These are phyloP conservation scores for Clarias laeviceps DNA, from an alignment of 2,797 vertebrate genomes.

Conservation along the genomic window DNA sequence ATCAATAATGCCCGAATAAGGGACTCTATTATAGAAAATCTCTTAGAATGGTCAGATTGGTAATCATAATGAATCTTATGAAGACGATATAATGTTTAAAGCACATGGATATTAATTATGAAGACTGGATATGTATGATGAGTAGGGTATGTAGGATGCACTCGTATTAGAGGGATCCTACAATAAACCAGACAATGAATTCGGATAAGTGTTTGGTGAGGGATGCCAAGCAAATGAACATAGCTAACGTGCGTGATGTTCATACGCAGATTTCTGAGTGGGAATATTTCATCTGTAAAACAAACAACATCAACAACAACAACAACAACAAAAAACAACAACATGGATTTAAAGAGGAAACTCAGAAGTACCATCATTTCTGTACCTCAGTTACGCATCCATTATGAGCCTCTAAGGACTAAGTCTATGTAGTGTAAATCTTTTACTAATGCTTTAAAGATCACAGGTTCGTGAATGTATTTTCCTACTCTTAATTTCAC, in stretches of 20 bases:
- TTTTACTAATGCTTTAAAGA: not conserved
- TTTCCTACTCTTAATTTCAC: slow-evolving; percentile 5
- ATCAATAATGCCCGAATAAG: too few relatives aligned
- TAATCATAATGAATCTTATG: not conserved
- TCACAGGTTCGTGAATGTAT: not conserved
- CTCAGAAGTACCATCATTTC: not conserved
- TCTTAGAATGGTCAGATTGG: not conserved
- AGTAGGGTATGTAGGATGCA: not conserved
- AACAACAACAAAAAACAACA: too few relatives aligned
- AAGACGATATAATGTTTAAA: not conserved
- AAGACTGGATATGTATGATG: not conserved
- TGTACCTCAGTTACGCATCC: not conserved
- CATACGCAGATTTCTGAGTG: not conserved
- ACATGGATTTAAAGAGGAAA: not conserved
- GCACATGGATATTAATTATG: not conserved
- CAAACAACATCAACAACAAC: not conserved
- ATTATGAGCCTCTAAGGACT: not conserved
- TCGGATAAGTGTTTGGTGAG: slow-evolving; percentile 21
- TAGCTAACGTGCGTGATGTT: not conserved
- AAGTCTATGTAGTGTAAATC: not conserved
- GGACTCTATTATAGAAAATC: too few relatives aligned
- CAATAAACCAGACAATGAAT: not conserved
- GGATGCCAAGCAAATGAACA: slow-evolving; percentile 26
- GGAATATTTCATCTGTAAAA: not conserved
- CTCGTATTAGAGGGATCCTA: slow-evolving; percentile 7